Base-by-base conservation (phyloP, 2,888 invertebrate species). In the Harmothoe impar region DNA sequence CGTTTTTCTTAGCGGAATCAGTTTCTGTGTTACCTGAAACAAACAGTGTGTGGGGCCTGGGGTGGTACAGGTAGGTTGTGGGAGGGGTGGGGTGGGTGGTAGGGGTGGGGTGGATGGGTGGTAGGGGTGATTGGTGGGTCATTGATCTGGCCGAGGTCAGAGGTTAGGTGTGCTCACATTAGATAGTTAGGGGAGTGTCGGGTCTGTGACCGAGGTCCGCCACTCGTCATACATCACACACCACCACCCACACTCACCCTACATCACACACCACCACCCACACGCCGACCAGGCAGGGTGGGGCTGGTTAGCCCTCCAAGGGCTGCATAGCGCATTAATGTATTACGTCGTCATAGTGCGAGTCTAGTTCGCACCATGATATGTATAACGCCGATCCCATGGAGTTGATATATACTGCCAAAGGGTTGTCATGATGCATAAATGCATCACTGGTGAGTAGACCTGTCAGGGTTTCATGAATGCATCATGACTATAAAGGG, bases 131-230 rank as follows among this genome's bases (percentile, higher is more conserved):
- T 84, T 84, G 84, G 84, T 51, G 12, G 43, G 25, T 43, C 29
- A 84, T 84, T 51, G 84, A 84, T 84, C 84, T 43, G 35, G 23
- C 43, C 3, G 43, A 35, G 84, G 84, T 84, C 84, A 84, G 43
- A 43, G 84, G 84, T 84, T 35, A 84, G 17, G 84, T 84, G 84
- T 84, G 84, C 84, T 43, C 43, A 84, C 84, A 84, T 84, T 51
- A 84, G 84, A 84, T 84, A 84, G 43, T 84, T 84, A 12, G 20
- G 43, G 23, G 84, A 51, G 84, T 84, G 84, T 84, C 84, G 51
- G 43, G 72, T 7, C 25, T 5, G 29, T 29, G 72, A 72, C 72
- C 72, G 5, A 25, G 72, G 31, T 29, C 29, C 29, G 25, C 25
- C 72, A 29, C 72, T 0, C 5, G 29, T 25, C 31, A 25, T 72